Evolutionary conservation across 2,888 invertebrate species (phyloP).

Genomic region (Shargacucullia verbasci): DNA sequence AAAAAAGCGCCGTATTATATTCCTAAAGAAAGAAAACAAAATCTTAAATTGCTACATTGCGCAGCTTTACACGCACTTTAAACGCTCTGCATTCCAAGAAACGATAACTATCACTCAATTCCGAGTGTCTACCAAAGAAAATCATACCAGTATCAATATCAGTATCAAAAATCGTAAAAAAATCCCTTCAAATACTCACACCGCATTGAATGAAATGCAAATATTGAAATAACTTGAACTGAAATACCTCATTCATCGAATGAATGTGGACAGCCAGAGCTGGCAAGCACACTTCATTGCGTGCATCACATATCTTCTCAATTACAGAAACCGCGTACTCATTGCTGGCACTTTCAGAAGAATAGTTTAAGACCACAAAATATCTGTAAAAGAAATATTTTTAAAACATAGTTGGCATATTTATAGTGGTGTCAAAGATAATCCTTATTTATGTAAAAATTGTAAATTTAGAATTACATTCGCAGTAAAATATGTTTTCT

Average conservation of each 20-base stretch:
- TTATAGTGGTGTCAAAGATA: too few relatives aligned
- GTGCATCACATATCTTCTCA: conserved; percentile 64
- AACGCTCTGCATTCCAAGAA: not conserved
- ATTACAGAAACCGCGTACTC: conserved; percentile 61
- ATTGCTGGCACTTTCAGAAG: conserved; percentile 53
- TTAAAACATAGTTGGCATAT: too few relatives aligned
- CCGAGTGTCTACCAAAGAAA: not conserved
- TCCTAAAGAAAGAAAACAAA: too few relatives aligned
- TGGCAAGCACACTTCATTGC: conserved; percentile 65
- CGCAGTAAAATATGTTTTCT: too few relatives aligned
- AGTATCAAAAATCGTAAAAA: too few relatives aligned
- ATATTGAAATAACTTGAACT: conserved; percentile 48
- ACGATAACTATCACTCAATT: not conserved
- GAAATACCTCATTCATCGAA: conserved; percentile 57
- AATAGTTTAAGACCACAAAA: conserved; percentile 55
- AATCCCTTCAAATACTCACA: conserved; percentile 2
- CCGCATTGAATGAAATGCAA: conserved; percentile 44
- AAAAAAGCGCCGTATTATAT: too few relatives aligned
- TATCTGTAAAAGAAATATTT: conserved; percentile 25
- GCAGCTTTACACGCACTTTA: too few relatives aligned
- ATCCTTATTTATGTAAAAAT: too few relatives aligned
- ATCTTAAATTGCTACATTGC: too few relatives aligned
- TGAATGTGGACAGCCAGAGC: conserved; percentile 56
- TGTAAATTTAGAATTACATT: not conserved
- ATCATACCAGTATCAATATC: too few relatives aligned